A percentile compares a stretch with the other conserved stretches of the same genome.
These are phyloP conservation scores for Heliconius ethilla DNA, from an alignment of 2,888 invertebrate species.

Conservation along the genomic window DNA sequence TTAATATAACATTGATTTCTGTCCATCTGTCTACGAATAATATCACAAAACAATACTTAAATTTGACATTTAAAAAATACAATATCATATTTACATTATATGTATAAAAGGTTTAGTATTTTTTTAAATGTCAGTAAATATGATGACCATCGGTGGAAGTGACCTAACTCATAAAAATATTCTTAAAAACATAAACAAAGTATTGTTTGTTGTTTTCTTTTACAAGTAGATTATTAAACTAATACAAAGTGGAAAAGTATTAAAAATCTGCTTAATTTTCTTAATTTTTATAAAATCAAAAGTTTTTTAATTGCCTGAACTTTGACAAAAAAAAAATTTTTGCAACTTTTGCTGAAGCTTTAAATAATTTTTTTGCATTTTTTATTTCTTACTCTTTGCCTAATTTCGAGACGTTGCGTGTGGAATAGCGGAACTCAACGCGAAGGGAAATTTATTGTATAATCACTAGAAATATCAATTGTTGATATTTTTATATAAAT, in stretches of 20 bases:
- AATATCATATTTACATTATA: conserved; percentile 1
- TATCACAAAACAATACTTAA: conserved; percentile 33
- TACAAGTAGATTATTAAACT: too few species aligned
- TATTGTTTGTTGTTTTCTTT: too few species aligned
- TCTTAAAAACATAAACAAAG: too few species aligned
- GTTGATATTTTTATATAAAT: too few species aligned
- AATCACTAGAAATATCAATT: too few species aligned
- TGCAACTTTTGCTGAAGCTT: too few species aligned
- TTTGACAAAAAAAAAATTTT: too few species aligned
- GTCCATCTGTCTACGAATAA: conserved; percentile 21
- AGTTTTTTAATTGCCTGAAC: too few species aligned
- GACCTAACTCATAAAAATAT: neutral
- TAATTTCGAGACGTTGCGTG: neutral
- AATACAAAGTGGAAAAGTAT: too few species aligned
- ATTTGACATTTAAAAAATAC: conserved; percentile 31
- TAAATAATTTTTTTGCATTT: too few species aligned
- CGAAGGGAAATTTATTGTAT: neutral
- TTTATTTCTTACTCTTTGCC: neutral
- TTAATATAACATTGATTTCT: neutral
- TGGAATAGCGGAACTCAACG: neutral
- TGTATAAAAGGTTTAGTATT: neutral
- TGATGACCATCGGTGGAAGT: neutral
- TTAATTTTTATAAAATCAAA: too few species aligned
- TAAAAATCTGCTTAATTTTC: too few species aligned
- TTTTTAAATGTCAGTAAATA: neutral